phyloP scores from a whole-genome alignment of 2,888 invertebrate genomes.

The Disparrhopalites patrizii region DNA sequence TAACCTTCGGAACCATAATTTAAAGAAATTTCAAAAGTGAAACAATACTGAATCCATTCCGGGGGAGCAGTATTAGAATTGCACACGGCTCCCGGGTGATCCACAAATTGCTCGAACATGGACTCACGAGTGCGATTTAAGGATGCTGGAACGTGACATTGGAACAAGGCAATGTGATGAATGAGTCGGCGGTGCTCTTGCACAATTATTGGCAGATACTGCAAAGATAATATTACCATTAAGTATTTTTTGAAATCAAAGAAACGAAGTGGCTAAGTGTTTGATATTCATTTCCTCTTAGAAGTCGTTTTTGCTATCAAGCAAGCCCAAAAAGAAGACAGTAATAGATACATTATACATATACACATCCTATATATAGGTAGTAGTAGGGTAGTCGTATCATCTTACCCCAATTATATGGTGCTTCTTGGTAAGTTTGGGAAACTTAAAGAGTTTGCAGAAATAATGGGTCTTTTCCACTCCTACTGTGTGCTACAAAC shows the following conservation, averaged over 20 bases:
- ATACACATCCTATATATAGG: too few species aligned
- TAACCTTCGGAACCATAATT: not conserved
- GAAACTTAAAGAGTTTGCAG: slow-evolving; percentile 81
- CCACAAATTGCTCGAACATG: slow-evolving; percentile 65
- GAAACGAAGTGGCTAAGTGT: too few species aligned
- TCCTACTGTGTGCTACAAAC: slow-evolving; percentile 29
- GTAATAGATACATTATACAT: too few species aligned
- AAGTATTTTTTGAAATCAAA: not conserved
- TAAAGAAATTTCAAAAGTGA: not conserved
- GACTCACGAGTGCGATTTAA: slow-evolving; percentile 25
- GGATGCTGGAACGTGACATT: slow-evolving; percentile 57
- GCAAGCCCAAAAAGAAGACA: too few species aligned
- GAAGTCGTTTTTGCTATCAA: too few species aligned
- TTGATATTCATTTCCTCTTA: too few species aligned
- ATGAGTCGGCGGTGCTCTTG: slow-evolving; percentile 61
- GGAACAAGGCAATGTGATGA: slow-evolving; percentile 83
- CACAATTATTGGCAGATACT: slow-evolving; percentile 53
- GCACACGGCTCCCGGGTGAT: slow-evolving; percentile 61
- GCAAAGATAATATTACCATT: not conserved
- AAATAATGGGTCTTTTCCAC: slow-evolving; percentile 70
- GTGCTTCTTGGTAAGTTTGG: slow-evolving; percentile 65
- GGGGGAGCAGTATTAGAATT: slow-evolving; percentile 69
- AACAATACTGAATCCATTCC: slow-evolving; percentile 63
- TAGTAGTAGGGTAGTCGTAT: slow-evolving; percentile 36
- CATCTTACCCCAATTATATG: slow-evolving; percentile 69